Base-by-base conservation (phyloP, 2,113 vertebrate species). In the Dicerorhinus sumatrensis region DNA sequence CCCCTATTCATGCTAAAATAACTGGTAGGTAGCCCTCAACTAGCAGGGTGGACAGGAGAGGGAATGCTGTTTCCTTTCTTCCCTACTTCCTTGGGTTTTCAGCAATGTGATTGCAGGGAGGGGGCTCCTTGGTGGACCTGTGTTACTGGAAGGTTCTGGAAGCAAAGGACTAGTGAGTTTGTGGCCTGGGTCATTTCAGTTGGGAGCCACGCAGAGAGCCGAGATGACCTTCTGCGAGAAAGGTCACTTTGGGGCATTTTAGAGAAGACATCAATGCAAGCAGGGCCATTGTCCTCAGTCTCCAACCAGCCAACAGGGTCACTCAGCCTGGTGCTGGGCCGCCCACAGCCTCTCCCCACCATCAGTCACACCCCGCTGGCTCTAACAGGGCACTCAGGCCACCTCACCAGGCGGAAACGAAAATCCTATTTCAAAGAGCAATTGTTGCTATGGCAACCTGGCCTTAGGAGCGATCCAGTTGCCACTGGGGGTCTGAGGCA, bases 401-500 rank as follows among this genome's bases (percentile, higher is more conserved):
- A 70, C 91, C 91, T 91, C 93, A 6, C 0, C 6, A n/a, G 94
- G 85, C 13, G 77, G 56, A 98, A 65, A 42, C 91, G 14, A 95
- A 97, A 92, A 92, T 97, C 95, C 96, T 91, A 67, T 83, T 70
- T 95, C 58, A 0, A 14, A 97, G 81, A 27, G 31, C 33, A 48
- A 17, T 36, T 18, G 94, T 98, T 89, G 91, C 97, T 82, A 4
- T 94, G 97, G 97, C n/a, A 98, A 96, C 97, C 0, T 96, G 79
- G 96, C 89, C 17, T 85, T 4, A 6, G 21, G 65, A 2, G 56
- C 87, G 65, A 9, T 17, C 65, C n/a, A 48, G 91, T 65, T 33
- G 33, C 60, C 27, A n/a, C 4, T 33, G 12, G 39, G 79, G 31
- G 16, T 67, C 96, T 56, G 23, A 87, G 85, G 91, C 81, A 20